A percentile compares a stretch with the other conserved stretches of the same genome.
Evolutionary conservation across 2,113 vertebrate genomes (phyloP).

Genomic region (Ictalurus punctatus): DNA sequence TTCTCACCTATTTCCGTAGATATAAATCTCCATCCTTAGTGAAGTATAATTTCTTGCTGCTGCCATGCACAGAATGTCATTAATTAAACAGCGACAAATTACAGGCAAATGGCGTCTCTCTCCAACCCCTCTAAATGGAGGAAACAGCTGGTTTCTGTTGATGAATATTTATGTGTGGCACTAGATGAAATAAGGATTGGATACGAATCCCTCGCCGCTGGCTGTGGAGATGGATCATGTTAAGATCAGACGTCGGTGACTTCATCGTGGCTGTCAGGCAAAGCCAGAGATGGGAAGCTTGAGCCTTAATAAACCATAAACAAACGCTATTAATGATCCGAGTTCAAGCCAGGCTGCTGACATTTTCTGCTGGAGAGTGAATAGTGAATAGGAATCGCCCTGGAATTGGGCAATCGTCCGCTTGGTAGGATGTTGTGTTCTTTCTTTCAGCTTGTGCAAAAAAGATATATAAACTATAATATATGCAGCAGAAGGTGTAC

Average conservation of each 20-base stretch:
- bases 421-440: constrained; percentile 52
- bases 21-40: constrained; percentile 48
- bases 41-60: constrained; percentile 54
- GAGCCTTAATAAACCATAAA: constrained; percentile 37
- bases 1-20: constrained; percentile 28
- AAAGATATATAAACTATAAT: background rate
- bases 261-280: constrained; percentile 27
- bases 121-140: constrained; percentile 63
- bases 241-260: constrained; percentile 37
- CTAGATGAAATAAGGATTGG: constrained; percentile 61
- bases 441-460: constrained; percentile 33
- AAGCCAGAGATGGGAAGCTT: constrained; percentile 54
- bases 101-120: constrained; percentile 65
- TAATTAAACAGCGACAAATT: constrained; percentile 69
- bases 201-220: constrained; percentile 52
- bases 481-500: constrained; percentile 54
- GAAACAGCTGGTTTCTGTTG: constrained; percentile 72
- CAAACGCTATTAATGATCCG: constrained; percentile 61
- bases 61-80: constrained; percentile 50
- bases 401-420: constrained; percentile 66
- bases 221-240: constrained; percentile 47
- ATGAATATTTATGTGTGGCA: constrained; percentile 72
- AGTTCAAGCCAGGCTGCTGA: constrained; percentile 50
- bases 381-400: constrained; percentile 52
- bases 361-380: constrained; percentile 49